Base-by-base conservation (phyloP, 2,888 invertebrate genomes). In the Endomychus coccineus region DNA sequence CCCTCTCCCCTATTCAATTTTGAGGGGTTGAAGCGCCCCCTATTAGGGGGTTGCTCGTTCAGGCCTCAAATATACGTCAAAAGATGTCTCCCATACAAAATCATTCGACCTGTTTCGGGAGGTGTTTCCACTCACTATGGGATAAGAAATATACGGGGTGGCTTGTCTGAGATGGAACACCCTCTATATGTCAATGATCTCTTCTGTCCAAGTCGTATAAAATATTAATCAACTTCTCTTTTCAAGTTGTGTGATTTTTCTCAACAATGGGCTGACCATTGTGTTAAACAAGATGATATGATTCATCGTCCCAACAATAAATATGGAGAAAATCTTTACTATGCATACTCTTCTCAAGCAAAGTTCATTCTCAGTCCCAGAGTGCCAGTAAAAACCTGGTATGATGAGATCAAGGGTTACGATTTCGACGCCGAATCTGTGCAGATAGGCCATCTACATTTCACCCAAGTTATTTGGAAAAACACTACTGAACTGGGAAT, bases 221-320 rank as follows among this genome's bases (percentile, higher is more conserved):
- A n/a, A n/a, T n/a, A n/a, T n/a, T n/a, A n/a, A 19, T 19, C 21
- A 7, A 7, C 21, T 19, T 10, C 13, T 29, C 38, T 44, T 38
- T 59, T 56, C 23, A 39, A 82, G 66, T 68, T 83, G 16, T 73
- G 73, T 51, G 70, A 73, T 51, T 66, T 71, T 39, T 76, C 81
- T 3, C 76, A 80, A 57, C 77, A 80, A 61, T 83, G 83, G 83
- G 82, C 82, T 0, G 74, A 78, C 25, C 74, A 75, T 24, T 66
- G 83, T 16, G 78, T 81, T 1, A 71, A 70, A 46, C 75, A 71
- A 42, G 77, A 80, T 44, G 68, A 69, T 16, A 73, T 83, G 67
- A 69, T 74, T 9, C 82, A 83, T 57, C 74, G 82, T 22, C 70
- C 76, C 1, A 75, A 77, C 44, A 71, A 74, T 42, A 70, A 70